Percentiles rank a stretch among this genome's conserved stretches.
Evolutionary conservation across 2,888 invertebrate species (phyloP).

Genomic region (Folsomia manolachei): DNA sequence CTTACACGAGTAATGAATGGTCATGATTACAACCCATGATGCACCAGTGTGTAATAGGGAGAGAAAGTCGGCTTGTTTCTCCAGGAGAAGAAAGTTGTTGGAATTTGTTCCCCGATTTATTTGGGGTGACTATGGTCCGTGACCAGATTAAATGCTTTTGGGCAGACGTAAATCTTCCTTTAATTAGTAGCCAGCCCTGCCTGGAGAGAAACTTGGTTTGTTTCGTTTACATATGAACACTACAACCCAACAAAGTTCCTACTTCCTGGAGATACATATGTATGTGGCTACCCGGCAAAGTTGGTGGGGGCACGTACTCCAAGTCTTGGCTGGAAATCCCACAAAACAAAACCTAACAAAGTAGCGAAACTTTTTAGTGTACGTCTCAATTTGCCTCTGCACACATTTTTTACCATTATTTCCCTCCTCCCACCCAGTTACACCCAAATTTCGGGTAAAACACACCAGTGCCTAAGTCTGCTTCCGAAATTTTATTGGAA

Average conservation of each 20-base stretch:
- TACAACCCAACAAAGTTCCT: background rate
- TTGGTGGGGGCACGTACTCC: background rate
- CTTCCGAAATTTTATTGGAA: too few species aligned
- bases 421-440: too few species aligned
- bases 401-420: too few species aligned
- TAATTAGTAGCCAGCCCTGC: constrained; percentile 15
- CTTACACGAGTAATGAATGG: too few species aligned
- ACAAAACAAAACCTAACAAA: background rate
- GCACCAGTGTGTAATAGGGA: too few species aligned
- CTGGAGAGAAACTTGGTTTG: background rate
- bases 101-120: too few species aligned
- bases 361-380: too few species aligned
- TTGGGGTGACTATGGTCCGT: constrained; percentile 19
- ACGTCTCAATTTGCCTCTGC: too few species aligned
- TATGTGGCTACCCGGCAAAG: background rate
- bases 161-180: constrained; percentile 23
- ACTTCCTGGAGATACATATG: background rate
- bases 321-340: background rate
- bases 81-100: background rate
- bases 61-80: too few species aligned
- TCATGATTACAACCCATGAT: too few species aligned
- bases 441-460: too few species aligned
- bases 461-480: too few species aligned
- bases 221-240: background rate
- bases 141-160: constrained; percentile 24